phyloP scores from a whole-genome alignment of 2,888 invertebrate species.

The Drosophila rubida region DNA sequence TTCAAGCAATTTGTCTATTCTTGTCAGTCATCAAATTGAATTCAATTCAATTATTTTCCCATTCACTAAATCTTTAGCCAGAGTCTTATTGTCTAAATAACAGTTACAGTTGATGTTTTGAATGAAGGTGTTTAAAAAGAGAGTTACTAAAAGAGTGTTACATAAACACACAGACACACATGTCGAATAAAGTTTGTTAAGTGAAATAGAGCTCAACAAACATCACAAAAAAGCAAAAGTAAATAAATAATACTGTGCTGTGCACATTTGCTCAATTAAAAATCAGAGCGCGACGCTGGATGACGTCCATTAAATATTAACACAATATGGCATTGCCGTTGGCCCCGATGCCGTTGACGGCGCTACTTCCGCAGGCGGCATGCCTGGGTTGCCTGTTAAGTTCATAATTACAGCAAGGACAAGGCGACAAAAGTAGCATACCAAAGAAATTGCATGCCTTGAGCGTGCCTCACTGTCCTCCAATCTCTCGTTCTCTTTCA shows the following conservation, averaged over 20 bases:
- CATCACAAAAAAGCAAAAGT: constrained; percentile 5
- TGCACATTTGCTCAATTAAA: constrained; percentile 53
- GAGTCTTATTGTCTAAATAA: no score
- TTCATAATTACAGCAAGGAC: constrained; percentile 60
- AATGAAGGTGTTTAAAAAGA: constrained; percentile 9
- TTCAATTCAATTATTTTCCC: constrained; percentile 67
- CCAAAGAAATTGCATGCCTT: constrained; percentile 43
- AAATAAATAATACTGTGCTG: constrained; percentile 21
- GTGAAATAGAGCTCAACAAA: constrained; percentile 22
- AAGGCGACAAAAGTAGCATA: constrained; percentile 45
- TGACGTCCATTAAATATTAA: constrained; percentile 62
- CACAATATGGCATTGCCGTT: constrained; percentile 37
- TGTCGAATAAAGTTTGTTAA: constrained; percentile 13
- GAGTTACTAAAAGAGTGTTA: no score
- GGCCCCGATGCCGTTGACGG: constrained; percentile 16
- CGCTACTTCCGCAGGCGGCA: constrained; percentile 33
- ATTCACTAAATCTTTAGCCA: no score
- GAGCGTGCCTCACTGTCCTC: constrained; percentile 15
- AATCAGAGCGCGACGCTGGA: constrained; percentile 37
- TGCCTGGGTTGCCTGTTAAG: constrained; percentile 41
- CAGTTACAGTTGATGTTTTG: no score
- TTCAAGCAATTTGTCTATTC: constrained; percentile 41
- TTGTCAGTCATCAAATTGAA: constrained; percentile 68
- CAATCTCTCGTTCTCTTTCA: background rate
- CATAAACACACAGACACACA: no score